phyloP scores from a whole-genome alignment of 2,113 vertebrate species.

The Xiphias gladius region DNA sequence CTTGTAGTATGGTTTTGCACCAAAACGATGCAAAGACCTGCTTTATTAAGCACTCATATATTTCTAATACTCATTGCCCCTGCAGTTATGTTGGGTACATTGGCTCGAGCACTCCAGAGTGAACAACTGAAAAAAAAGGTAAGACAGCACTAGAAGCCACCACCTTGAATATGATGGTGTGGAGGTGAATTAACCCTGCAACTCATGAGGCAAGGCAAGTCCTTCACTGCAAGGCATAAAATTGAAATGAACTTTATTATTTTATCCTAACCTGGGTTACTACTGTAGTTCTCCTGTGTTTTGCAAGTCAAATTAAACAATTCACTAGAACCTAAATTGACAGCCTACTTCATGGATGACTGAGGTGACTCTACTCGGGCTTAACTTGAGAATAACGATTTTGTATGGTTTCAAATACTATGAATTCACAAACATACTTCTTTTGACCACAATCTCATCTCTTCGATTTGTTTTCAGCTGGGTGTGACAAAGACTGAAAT shows the following conservation, averaged over 20 bases:
- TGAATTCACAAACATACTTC: background rate
- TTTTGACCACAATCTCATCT: background rate
- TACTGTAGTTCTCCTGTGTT: no score
- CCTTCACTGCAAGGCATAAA: background rate
- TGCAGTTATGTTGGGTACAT: constrained; percentile 27
- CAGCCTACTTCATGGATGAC: background rate
- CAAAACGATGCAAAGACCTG: background rate
- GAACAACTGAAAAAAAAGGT: constrained; percentile 60
- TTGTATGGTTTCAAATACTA: background rate
- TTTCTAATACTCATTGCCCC: background rate
- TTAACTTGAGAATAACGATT: background rate
- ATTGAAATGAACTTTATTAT: background rate
- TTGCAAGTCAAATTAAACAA: background rate
- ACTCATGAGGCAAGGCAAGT: no score
- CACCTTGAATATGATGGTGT: background rate
- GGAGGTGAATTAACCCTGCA: background rate
- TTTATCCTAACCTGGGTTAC: background rate
- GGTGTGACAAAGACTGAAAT: background rate
- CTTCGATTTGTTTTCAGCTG: constrained; percentile 56
- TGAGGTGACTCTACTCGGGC: background rate
- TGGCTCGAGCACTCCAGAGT: constrained; percentile 45
- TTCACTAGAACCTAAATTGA: background rate
- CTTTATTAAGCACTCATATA: background rate
- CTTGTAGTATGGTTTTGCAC: background rate
- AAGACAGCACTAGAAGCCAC: background rate